Percentiles rank a stretch among this genome's conserved stretches.
Conservation (phyloP, 2,888 invertebrate genomes). For the Netelia melanura region DNA sequence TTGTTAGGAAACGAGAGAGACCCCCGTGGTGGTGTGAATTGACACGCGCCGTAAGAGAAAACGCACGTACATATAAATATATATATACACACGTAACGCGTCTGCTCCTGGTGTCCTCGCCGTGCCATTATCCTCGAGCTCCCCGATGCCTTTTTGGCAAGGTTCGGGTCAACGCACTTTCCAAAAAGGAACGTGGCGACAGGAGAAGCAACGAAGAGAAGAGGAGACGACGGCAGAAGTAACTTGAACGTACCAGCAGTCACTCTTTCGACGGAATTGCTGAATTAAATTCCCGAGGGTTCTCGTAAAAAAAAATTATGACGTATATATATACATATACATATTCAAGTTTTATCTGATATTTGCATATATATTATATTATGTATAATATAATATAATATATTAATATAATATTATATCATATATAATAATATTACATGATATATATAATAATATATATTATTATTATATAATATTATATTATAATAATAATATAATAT, state of each 20-base stretch:
- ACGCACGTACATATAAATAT: neutral
- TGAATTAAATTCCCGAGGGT: slow-evolving; percentile 25
- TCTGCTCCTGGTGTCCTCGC: slow-evolving; percentile 16
- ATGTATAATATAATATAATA: too few species aligned
- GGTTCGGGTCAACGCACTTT: slow-evolving; percentile 48
- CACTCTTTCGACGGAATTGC: slow-evolving; percentile 11
- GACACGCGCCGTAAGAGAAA: neutral
- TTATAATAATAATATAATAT: too few species aligned
- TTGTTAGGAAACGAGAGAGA: slow-evolving; percentile 26
- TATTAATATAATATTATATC: too few species aligned
- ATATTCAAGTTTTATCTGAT: neutral
- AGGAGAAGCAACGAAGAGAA: neutral
- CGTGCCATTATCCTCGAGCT: neutral
- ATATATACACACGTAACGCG: slow-evolving; percentile 9
- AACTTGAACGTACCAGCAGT: slow-evolving; percentile 23
- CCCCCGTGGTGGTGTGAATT: slow-evolving; percentile 21
- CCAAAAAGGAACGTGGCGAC: neutral
- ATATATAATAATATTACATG: too few species aligned
- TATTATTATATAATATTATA: too few species aligned
- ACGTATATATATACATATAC: neutral
- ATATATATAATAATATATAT: too few species aligned
- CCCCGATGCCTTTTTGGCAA: slow-evolving; percentile 21
- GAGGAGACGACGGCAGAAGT: slow-evolving; percentile 8
- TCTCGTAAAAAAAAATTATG: slow-evolving; percentile 1
- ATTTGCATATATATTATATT: too few species aligned